phyloP scores from a whole-genome alignment of 2,113 vertebrate genomes.

The Lasiurus cinereus region DNA sequence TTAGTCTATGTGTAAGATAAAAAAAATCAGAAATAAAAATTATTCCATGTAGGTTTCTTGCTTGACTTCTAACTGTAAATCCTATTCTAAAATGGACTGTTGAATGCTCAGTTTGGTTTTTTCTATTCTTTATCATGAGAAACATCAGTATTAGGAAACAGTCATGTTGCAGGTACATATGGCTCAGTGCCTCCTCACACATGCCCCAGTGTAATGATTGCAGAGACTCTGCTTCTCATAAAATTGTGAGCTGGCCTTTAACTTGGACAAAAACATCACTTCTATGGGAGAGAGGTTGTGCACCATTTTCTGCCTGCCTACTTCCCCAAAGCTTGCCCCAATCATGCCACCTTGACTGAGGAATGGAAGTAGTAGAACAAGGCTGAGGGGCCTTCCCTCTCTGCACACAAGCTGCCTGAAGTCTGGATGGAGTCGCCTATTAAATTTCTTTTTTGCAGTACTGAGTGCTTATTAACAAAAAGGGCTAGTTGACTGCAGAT shows the following conservation, averaged over 20 bases:
- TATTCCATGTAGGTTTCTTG: conserved; percentile 2
- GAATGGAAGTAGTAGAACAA: not conserved
- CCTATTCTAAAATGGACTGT: not conserved
- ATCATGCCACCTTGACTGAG: not conserved
- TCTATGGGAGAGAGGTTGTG: not conserved
- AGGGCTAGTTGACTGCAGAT: conserved; percentile 20
- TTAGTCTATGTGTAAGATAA: not conserved
- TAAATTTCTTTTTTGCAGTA: not conserved
- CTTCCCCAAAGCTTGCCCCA: not conserved
- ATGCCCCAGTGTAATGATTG: not conserved
- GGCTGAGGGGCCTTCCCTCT: not conserved
- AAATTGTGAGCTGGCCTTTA: not conserved
- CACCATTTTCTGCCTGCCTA: not conserved
- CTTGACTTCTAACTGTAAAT: conserved; percentile 53
- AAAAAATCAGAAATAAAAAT: not conserved
- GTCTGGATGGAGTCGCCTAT: not conserved
- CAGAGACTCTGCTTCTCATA: not conserved
- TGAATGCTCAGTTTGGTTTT: not conserved
- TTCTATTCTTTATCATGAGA: not conserved
- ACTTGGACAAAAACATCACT: not conserved
- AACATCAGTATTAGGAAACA: not conserved
- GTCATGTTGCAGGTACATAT: not conserved
- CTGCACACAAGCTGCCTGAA: not conserved
- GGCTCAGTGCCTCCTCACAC: not conserved
- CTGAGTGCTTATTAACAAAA: conserved; percentile 42